Conservation (phyloP, 53 echinoderm and acorn worm genomes). For the Mesocentrotus franciscanus region DNA sequence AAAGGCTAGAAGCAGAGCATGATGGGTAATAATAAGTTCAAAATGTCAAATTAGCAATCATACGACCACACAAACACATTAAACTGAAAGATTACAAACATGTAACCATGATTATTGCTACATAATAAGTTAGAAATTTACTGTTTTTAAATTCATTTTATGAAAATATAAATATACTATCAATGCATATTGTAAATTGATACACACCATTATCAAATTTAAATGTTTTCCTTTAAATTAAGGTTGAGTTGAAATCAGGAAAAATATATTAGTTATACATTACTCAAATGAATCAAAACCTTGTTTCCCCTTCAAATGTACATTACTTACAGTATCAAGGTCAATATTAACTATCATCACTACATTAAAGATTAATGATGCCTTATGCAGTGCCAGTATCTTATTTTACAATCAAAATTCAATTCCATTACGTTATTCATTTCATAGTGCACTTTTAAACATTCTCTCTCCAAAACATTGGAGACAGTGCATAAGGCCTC, state of each 20-base stretch:
- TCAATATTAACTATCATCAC: background rate
- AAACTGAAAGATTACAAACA: background rate
- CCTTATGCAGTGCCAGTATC: background rate
- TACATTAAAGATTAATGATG: background rate
- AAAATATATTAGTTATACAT: background rate
- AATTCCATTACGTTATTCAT: background rate
- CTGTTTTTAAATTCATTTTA: background rate
- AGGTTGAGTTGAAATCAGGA: background rate
- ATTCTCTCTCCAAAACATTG: background rate
- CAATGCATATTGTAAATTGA: background rate
- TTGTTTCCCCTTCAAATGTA: background rate
- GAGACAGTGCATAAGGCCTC: background rate
- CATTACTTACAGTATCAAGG: background rate
- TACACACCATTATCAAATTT: background rate
- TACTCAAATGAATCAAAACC: background rate
- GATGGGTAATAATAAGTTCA: slow-evolving; percentile 8
- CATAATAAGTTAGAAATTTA: background rate
- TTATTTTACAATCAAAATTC: background rate
- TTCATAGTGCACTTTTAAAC: background rate
- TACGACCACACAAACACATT: slow-evolving; percentile 2
- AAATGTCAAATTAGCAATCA: background rate
- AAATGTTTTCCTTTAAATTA: background rate
- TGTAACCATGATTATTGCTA: background rate
- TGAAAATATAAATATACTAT: background rate
- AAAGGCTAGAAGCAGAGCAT: background rate